Evolutionary conservation across 2,797 vertebrate species (phyloP).

Genomic region (Sciurus vulgaris): DNA sequence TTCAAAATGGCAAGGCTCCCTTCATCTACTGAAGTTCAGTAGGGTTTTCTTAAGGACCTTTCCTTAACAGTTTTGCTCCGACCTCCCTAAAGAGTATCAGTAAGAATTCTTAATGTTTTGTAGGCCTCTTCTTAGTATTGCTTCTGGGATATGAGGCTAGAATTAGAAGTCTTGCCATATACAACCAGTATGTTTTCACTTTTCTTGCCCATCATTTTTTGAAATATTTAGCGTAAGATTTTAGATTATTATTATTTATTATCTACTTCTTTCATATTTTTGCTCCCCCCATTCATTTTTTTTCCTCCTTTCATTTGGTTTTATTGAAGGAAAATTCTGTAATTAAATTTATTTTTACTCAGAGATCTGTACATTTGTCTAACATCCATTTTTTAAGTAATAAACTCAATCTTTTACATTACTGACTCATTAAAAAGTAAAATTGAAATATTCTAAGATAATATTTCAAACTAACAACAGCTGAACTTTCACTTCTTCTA

Average conservation of each 20-base stretch:
- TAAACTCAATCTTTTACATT: conserved; percentile 41
- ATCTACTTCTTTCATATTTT: background rate
- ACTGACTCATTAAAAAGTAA: conserved; percentile 53
- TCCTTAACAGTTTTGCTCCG: background rate
- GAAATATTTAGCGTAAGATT: background rate
- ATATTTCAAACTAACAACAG: conserved; percentile 14
- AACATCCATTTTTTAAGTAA: conserved; percentile 9
- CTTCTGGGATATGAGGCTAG: background rate
- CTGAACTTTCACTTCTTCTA: conserved; percentile 67
- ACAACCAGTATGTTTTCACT: background rate
- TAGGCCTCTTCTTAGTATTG: background rate
- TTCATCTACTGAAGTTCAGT: background rate
- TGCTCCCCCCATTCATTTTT: background rate
- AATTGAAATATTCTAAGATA: conserved; percentile 31
- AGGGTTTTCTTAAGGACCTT: background rate
- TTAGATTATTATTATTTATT: background rate
- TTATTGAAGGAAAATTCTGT: conserved; percentile 56
- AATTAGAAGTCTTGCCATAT: background rate
- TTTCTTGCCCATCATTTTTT: background rate
- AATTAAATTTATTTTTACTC: conserved; percentile 2
- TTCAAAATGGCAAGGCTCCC: background rate
- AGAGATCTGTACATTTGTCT: conserved; percentile 23
- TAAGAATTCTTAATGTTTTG: background rate
- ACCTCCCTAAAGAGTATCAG: background rate
- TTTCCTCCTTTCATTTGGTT: background rate